A percentile compares a stretch with the other conserved stretches of the same genome.
These are phyloP conservation scores for Eurytoma californica DNA, from an alignment of 2,888 invertebrate genomes.

Conservation along the genomic window DNA sequence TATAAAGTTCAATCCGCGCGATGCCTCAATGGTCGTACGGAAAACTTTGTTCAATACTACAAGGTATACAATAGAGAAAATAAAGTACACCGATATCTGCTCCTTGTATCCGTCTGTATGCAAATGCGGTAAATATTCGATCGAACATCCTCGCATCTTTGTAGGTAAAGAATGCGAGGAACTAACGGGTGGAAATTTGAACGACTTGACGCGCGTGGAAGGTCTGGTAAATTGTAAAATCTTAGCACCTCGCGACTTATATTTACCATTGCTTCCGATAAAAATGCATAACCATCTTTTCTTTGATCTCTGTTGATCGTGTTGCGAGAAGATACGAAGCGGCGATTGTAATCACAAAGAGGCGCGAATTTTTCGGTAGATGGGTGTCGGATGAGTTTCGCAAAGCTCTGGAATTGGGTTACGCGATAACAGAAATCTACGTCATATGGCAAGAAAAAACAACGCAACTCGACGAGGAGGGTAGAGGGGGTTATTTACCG, in stretches of 20 bases:
- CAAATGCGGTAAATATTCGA: conserved; percentile 63
- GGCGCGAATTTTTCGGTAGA: conserved; percentile 62
- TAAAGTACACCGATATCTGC: conserved; percentile 57
- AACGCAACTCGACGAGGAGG: conserved; percentile 57
- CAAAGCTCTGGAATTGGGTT: conserved; percentile 66
- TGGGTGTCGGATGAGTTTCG: conserved; percentile 68
- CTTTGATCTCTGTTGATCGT: conserved; percentile 68
- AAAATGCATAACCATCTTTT: conserved; percentile 63
- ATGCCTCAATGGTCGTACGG: conserved; percentile 24
- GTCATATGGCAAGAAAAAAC: conserved; percentile 68
- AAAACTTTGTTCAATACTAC: conserved; percentile 22
- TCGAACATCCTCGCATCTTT: conserved; percentile 62
- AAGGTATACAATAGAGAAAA: conserved; percentile 49
- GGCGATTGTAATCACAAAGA: conserved; percentile 49
- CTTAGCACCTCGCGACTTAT: conserved; percentile 60
- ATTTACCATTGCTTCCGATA: conserved; percentile 65
- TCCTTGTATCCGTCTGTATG: conserved; percentile 64
- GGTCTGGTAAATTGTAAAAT: conserved; percentile 62
- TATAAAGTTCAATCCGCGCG: conserved; percentile 11
- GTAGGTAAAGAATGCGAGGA: conserved; percentile 49
- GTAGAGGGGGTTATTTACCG: conserved; percentile 41
- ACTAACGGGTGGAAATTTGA: conserved; percentile 18
- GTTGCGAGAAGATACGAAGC: conserved; percentile 60
- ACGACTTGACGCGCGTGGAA: conserved; percentile 50
- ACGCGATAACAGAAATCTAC: conserved; percentile 63